Conservation (phyloP, 2,113 vertebrate genomes). For the Lamprotornis superbus region DNA sequence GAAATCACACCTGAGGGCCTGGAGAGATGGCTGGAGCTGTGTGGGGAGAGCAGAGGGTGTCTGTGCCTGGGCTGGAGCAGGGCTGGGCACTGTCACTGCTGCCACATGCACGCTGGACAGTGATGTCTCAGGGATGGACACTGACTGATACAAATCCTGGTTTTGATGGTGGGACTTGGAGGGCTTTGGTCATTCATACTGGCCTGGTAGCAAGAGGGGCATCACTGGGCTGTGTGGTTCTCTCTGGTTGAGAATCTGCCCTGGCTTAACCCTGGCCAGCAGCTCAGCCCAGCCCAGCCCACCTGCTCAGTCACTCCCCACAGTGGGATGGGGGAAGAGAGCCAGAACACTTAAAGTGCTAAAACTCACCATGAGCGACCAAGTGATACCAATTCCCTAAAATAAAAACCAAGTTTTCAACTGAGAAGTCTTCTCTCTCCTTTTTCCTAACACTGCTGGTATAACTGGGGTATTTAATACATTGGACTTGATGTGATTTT, state of each 20-base stretch:
- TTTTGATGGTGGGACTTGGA: too few species aligned
- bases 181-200: not conserved
- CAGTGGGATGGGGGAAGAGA: not conserved
- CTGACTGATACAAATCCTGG: too few species aligned
- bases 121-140: not conserved
- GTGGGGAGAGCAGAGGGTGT: rapidly evolving
- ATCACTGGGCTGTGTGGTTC: not conserved
- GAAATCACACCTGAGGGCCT: not conserved
- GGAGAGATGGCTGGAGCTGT: not conserved
- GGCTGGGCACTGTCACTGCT: rapidly evolving
- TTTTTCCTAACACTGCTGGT: not conserved
- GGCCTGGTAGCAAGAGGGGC: not conserved
- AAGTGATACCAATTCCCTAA: not conserved
- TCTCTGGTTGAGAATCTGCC: not conserved
- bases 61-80: not conserved
- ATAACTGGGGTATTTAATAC: not conserved
- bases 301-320: not conserved
- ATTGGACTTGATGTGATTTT: not conserved
- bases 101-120: not conserved
- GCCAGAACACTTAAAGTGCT: not conserved
- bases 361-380: rapidly evolving
- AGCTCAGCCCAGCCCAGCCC: not conserved
- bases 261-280: not conserved
- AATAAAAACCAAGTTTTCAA: not conserved
- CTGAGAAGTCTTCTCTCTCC: not conserved